These are phyloP conservation scores for Tachina lurida DNA, from an alignment of 2,888 invertebrate genomes.

Conservation along the genomic window DNA sequence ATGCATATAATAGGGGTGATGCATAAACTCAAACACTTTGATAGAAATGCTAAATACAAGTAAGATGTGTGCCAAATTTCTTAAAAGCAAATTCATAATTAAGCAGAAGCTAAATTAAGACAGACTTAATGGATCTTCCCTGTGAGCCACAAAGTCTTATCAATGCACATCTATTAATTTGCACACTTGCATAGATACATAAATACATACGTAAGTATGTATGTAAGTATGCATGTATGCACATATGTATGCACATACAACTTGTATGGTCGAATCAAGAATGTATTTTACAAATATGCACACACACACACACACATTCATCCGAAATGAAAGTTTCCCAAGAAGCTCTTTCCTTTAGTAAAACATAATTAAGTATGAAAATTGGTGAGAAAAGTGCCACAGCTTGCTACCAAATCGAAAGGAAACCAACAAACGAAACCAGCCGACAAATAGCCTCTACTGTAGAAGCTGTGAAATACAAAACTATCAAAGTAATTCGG, in stretches of 20 bases:
- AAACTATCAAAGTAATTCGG: slow-evolving; percentile 47
- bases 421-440: slow-evolving; percentile 37
- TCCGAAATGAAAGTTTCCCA: slow-evolving; percentile 64
- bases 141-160: slow-evolving; percentile 10
- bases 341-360: slow-evolving; percentile 39
- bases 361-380: slow-evolving; percentile 74
- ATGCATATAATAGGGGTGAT: no score
- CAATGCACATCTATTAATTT: slow-evolving; percentile 37
- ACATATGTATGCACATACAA: background rate
- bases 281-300: background rate
- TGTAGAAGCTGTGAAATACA: slow-evolving; percentile 66
- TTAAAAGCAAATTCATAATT: slow-evolving; percentile 15
- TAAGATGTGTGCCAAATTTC: slow-evolving; percentile 15
- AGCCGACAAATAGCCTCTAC: slow-evolving; percentile 57
- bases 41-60: background rate
- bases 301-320: background rate
- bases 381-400: slow-evolving; percentile 74
- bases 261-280: slow-evolving; percentile 23
- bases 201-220: no score
- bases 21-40: no score
- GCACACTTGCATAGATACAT: slow-evolving; percentile 7
- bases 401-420: slow-evolving; percentile 69
- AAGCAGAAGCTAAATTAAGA: slow-evolving; percentile 26
- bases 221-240: no score
- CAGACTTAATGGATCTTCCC: slow-evolving; percentile 23